Base-by-base conservation (phyloP, 2,888 invertebrate species). In the Hipparchia semele region DNA sequence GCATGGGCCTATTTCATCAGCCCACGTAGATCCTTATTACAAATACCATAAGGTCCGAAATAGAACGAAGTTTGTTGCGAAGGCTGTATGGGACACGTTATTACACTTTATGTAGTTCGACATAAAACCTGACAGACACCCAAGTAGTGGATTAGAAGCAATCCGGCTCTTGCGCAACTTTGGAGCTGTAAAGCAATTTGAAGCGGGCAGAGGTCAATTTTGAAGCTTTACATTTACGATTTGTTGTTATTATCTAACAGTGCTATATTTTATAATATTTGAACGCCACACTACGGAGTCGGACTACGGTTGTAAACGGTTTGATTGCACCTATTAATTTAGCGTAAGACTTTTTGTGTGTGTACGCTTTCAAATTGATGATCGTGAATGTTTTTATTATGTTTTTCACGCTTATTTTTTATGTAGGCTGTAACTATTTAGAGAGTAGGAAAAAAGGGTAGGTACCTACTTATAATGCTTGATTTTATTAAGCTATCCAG, bases 61-160 rank as follows among this genome's bases (percentile, higher is more conserved):
- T 76, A 54, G 58, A 66, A 70, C 68, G 68, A 59, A n/a, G 33
- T 46, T 9, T 7, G 49, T 9, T 13, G 23, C n/a, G 33, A 66
- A 73, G 69, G 75, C 58, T 73, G 71, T 62, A 45, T 71, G 67
- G 73, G 70, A 60, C 71, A 71, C 73, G 73, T 91, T 91, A 90
- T 90, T 86, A 84, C 86, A 83, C 82, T 87, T 88, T 87, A 87
- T 89, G 84, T 84, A 83, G 82, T 80, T 81, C 81, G 82, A 87
- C 87, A 91, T 91, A 90, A 91, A 92, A 90, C 84, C 85, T 91
- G 91, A 92, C 85, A 92, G 91, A 92, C 92, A 91, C 92, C 92
- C 92, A 92, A 92, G 92, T 88, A 88, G 91, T 87, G 84, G 90
- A 92, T 91, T 89, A 90, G 82, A 84, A 85, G 82, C 83, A 81